Conservation (phyloP, 1,140 invertebrate genomes). For the Pygmarrhopalites habei region DNA sequence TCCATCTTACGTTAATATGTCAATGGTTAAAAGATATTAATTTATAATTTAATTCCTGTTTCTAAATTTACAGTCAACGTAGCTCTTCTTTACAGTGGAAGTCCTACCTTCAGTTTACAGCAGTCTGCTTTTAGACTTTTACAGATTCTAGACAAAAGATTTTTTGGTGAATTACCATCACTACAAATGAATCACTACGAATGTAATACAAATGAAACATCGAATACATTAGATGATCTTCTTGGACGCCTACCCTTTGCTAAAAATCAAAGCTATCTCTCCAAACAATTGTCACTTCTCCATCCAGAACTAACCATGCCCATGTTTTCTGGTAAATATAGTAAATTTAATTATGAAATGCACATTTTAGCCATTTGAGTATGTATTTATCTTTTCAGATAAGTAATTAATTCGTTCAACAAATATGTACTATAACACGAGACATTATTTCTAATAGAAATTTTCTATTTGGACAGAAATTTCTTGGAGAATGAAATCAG, state of each 20-base stretch:
- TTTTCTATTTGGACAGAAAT: slow-evolving; percentile 63
- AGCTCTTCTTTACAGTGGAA: slow-evolving; percentile 90
- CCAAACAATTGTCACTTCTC: slow-evolving; percentile 80
- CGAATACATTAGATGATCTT: slow-evolving; percentile 64
- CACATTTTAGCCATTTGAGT: slow-evolving; percentile 1
- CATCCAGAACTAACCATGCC: slow-evolving; percentile 98
- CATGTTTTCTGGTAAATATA: slow-evolving; percentile 85
- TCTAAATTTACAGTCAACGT: too few species aligned
- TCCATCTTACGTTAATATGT: too few species aligned
- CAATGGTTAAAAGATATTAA: too few species aligned
- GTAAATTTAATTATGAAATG: too few species aligned
- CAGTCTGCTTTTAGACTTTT: slow-evolving; percentile 89
- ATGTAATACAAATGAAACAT: neutral
- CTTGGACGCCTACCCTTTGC: slow-evolving; percentile 51
- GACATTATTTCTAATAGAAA: too few species aligned
- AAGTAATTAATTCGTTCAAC: neutral
- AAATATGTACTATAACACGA: too few species aligned
- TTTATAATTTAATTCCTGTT: too few species aligned
- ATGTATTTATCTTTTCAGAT: neutral
- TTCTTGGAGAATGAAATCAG: slow-evolving; percentile 92
- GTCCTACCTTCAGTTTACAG: slow-evolving; percentile 79
- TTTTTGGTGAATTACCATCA: slow-evolving; percentile 75
- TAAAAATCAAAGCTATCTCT: slow-evolving; percentile 70
- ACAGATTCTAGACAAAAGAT: slow-evolving; percentile 87
- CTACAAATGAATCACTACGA: slow-evolving; percentile 20